A percentile compares a stretch with the other conserved stretches of the same genome.
Conservation (phyloP, 2,113 vertebrate species). For the Antechinus flavipes region DNA sequence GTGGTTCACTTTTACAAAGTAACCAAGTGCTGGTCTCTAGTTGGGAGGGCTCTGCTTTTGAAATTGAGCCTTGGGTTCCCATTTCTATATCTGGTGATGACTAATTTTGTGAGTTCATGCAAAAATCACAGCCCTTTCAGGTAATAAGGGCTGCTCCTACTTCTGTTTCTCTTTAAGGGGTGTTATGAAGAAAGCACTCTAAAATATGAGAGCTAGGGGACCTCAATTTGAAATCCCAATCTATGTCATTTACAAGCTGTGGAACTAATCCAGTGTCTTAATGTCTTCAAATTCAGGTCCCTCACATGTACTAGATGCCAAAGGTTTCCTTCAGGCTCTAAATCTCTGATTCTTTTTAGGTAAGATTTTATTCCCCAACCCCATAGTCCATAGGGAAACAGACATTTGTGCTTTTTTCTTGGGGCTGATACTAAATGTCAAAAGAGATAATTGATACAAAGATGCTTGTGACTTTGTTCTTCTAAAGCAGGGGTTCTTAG, state of each 20-base stretch:
- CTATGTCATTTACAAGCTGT: background rate
- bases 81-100: background rate
- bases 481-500: background rate
- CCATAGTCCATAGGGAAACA: background rate
- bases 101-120: background rate
- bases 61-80: background rate
- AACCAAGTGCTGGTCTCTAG: background rate
- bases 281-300: background rate
- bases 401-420: background rate
- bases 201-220: background rate
- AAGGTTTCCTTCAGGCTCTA: background rate
- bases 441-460: background rate
- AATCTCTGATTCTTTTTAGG: background rate
- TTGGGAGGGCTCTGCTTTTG: background rate
- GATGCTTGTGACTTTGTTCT: background rate
- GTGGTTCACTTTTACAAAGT: background rate
- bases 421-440: background rate
- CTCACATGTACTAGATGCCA: constrained; percentile 1
- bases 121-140: background rate
- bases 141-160: background rate
- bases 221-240: background rate
- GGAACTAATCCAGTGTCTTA: background rate
- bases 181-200: background rate
- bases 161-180: background rate
- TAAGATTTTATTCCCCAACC: background rate